Base-by-base conservation (phyloP, 2,113 vertebrate species). In the Lethenteron reissneri region DNA sequence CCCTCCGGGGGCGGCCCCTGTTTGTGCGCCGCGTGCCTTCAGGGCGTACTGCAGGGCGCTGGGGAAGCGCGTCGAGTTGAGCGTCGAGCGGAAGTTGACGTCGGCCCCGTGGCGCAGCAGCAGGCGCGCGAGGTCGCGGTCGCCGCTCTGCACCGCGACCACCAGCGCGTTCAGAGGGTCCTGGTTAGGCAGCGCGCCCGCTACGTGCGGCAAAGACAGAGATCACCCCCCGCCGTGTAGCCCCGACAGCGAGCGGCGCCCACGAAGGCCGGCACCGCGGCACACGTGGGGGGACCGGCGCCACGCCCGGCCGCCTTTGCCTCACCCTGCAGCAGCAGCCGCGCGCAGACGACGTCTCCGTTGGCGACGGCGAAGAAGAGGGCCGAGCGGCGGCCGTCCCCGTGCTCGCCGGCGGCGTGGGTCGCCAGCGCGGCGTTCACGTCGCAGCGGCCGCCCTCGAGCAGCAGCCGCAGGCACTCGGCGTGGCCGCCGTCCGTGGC, bases 151-250 rank as follows among this genome's bases (percentile, higher is more conserved):
- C 71, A 96, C 79, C 7, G 91, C 88, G 68, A 95, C 80, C 76
- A 97, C 80, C 41, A 99, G 86, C 76, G 89, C 92, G 76, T 96
- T 97, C 71, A 99, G 78, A 0, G 92, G 92, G 78, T 99, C 94
- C 69, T 92, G 91, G 76, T 99, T 99, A 60, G 90, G 77, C 78
- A 92, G 82, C 68, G 92, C 92, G 2, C 94, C 92, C 0, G 82
- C 62, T 68, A 10, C 21, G 62, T 15, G 62, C 15, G 25, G 25
- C 25, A 25, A 25, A 25, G 25, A 25, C 25, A 25, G 25, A 25
- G 25, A 25, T 25, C 25, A 25, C 25, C 25, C 25, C 25, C 25
- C 25, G 25, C 25, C 25, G 25, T 4, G 25, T 25, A 4, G 25
- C 25, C 3, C 25, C 25, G 25, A 4, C 25, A 25, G 25, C 25